Percentiles rank a stretch among this genome's conserved stretches.
Evolutionary conservation across 2,888 invertebrate genomes (phyloP).

Genomic region (Eumacrocentrus americanus): DNA sequence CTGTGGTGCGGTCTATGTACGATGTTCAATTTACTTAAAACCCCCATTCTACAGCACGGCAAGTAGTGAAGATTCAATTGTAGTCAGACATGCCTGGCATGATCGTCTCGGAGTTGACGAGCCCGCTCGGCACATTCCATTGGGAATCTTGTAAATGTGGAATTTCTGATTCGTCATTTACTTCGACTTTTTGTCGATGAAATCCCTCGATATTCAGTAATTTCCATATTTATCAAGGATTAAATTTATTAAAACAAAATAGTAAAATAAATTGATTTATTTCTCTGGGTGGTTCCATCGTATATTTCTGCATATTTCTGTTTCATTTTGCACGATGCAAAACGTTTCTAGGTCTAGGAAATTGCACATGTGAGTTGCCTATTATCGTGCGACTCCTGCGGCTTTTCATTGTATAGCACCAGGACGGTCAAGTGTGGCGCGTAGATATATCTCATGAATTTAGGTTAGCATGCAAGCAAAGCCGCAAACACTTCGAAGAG

Average conservation of each 20-base stretch:
- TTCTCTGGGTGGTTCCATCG: too few species aligned
- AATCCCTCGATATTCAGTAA: too few species aligned
- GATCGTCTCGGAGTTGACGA: conserved; percentile 29
- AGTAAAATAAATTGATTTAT: too few species aligned
- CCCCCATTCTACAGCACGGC: conserved; percentile 27
- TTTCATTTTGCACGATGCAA: conserved; percentile 28
- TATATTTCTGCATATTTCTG: too few species aligned
- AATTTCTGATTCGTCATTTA: too few species aligned
- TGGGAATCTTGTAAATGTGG: too few species aligned
- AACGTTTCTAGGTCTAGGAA: conserved; percentile 4
- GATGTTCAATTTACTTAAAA: conserved; percentile 41
- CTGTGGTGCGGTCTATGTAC: conserved; percentile 13
- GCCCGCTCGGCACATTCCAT: too few species aligned
- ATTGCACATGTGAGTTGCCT: conserved; percentile 1
- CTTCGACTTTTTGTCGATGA: too few species aligned
- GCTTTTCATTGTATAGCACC: conserved; percentile 17
- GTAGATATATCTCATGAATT: conserved; percentile 55
- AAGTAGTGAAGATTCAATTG: conserved; percentile 35
- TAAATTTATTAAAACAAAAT: too few species aligned
- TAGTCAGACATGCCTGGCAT: conserved; percentile 30
- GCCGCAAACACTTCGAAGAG: conserved; percentile 49
- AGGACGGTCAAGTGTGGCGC: conserved; percentile 37
- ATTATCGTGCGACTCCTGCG: conserved; percentile 17
- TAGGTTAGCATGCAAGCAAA: conserved; percentile 53
- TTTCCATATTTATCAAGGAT: too few species aligned